Conservation (phyloP, 1,140 invertebrate species). For the Vanessa tameamea region DNA sequence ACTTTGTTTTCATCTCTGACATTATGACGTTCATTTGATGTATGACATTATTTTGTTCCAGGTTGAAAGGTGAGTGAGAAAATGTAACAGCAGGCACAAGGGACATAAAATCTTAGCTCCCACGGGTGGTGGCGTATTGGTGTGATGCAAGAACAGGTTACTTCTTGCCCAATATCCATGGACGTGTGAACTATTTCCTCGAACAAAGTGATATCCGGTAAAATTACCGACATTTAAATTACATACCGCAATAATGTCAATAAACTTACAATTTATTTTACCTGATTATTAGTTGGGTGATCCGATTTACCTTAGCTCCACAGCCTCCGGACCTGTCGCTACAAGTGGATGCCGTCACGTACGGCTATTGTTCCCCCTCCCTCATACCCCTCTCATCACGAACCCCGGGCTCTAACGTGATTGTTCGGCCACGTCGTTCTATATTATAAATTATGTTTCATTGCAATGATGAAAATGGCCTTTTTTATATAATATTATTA, state of each 20-base stretch:
- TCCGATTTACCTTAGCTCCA: constrained; percentile 16
- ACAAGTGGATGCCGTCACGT: constrained; percentile 78
- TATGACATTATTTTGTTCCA: no score
- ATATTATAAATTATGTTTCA: constrained; percentile 17
- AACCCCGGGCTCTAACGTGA: constrained; percentile 28
- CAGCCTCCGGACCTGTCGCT: constrained; percentile 64
- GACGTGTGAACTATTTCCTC: not conserved
- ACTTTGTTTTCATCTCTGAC: no score
- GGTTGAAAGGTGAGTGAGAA: no score
- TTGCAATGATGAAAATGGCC: not conserved
- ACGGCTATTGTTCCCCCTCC: constrained; percentile 60
- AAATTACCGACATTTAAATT: not conserved
- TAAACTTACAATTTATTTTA: constrained; percentile 18
- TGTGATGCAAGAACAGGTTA: no score
- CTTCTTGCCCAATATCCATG: no score
- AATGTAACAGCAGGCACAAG: no score
- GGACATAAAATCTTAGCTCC: no score
- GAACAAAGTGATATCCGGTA: no score
- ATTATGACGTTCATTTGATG: no score
- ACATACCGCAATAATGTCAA: constrained; percentile 8
- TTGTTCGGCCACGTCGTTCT: constrained; percentile 37
- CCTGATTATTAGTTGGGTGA: constrained; percentile 20
- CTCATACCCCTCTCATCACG: constrained; percentile 22
- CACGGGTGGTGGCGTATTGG: no score
- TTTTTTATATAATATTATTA: not conserved